Conservation (phyloP, 1,140 invertebrate species). For the Drosophila navojoa region DNA sequence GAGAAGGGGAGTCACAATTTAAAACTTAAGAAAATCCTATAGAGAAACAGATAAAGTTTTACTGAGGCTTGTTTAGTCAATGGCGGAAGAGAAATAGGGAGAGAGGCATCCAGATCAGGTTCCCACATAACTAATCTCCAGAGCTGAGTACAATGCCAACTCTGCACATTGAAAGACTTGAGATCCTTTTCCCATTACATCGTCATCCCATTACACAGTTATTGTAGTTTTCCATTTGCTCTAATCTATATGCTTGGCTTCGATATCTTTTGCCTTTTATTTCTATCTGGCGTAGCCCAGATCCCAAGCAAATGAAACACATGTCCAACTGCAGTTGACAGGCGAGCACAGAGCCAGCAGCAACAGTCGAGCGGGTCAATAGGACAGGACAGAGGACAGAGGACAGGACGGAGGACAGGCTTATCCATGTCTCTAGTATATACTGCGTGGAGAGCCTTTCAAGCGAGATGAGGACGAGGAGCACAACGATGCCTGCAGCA, state of each 20-base stretch:
- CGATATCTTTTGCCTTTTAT: not conserved
- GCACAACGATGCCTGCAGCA: constrained; percentile 32
- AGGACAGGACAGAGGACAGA: constrained; percentile 10
- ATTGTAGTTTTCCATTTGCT: constrained; percentile 9
- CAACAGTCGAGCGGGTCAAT: constrained; percentile 23
- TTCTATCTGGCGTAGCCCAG: constrained; percentile 1
- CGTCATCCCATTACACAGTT: too few relatives aligned
- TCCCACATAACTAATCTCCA: too few relatives aligned
- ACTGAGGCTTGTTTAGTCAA: too few relatives aligned
- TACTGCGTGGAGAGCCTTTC: constrained; percentile 42
- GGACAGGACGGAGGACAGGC: constrained; percentile 5
- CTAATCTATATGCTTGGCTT: not conserved
- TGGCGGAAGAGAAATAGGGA: too few relatives aligned
- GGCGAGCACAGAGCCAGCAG: constrained; percentile 8
- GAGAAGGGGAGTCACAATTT: too few relatives aligned
- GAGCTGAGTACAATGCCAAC: too few relatives aligned
- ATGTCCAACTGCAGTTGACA: constrained; percentile 24
- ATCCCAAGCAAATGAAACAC: constrained; percentile 47
- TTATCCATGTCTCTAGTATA: constrained; percentile 2
- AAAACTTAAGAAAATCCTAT: too few relatives aligned
- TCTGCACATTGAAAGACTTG: too few relatives aligned
- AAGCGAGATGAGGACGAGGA: constrained; percentile 13
- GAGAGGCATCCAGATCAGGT: too few relatives aligned
- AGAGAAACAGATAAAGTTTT: too few relatives aligned
- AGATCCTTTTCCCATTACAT: too few relatives aligned